These are phyloP conservation scores for Philonicus albiceps DNA, from an alignment of 2,888 invertebrate genomes.

Conservation along the genomic window DNA sequence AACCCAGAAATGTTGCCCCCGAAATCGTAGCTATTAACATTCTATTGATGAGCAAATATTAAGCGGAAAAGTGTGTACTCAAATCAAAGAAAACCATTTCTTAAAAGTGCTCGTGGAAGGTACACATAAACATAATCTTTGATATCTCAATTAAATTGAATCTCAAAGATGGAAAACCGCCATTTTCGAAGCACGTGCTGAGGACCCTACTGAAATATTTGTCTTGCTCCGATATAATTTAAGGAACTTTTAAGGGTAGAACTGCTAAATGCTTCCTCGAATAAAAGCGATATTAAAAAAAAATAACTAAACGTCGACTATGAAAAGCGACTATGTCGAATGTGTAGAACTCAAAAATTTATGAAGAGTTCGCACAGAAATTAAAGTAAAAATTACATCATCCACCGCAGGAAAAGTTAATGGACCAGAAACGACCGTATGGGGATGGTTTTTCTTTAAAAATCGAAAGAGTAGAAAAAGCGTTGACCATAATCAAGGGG, in stretches of 20 bases:
- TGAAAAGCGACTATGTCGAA: not conserved
- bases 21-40: not conserved
- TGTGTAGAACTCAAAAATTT: not conserved
- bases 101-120: not conserved
- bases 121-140: not conserved
- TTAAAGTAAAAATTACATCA: constrained; percentile 14
- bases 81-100: not conserved
- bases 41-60: not conserved
- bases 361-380: not conserved
- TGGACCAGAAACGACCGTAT: constrained; percentile 9
- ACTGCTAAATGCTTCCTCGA: not conserved
- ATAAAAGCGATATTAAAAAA: not conserved
- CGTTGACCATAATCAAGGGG: not conserved
- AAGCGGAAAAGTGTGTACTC: not conserved
- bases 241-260: not conserved
- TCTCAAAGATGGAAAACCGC: not conserved
- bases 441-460: not conserved
- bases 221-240: not conserved
- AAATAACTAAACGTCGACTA: not conserved
- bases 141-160: not conserved
- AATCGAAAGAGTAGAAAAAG: constrained; percentile 1
- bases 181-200: not conserved
- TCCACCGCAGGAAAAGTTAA: not conserved
- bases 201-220: not conserved
- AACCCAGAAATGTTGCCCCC: not conserved